Evolutionary conservation across 2,113 vertebrate genomes (phyloP), one percentile per base, ranked within the genome.

Genomic region (Echinops telfairi): DNA sequence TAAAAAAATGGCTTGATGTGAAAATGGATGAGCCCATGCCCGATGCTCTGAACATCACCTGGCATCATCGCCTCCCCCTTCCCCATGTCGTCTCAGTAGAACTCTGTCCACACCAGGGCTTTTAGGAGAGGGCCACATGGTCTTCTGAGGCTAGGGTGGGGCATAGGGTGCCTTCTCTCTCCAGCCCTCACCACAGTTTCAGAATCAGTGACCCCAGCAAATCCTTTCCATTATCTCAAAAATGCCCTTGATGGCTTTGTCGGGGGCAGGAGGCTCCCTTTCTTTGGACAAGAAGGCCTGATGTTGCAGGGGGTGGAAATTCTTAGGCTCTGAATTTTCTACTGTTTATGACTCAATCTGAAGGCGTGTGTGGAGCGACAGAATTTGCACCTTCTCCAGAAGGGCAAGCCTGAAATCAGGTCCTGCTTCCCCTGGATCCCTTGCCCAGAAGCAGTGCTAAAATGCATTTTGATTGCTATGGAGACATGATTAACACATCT

Each of bases 361-460:
- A 19, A 53, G 25, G 31, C 23, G 19, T 64, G 4, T 36, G 5
- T 33, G 86, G 33, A 71, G 20, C 80, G 27, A 57, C 1, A 38
- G 57, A 29, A 1, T 1, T 53, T 43, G 6, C 14, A 86, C 2
- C 40, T 80, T 66, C 81, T 40, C 27, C 25, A 64, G 25, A 25
- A 16, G 33, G 22, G 58, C 25, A 71, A 14, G 33, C 6, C 12
- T 5, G 11, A 64, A 89, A 20, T 38, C 20, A 60, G 9, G 38
- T 29, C 7, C 66, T 15, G 7, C 20, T 25, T n/a, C 2, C 43
- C 15, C n/a, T 31, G 31, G 82, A 73, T 75, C 23, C 36, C 76
- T 91, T 82, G 33, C 38, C 68, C 33, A 64, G 38, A 76, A 83
- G n/a, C 29, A 89, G 36, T 6, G 86, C 70, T 85, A 85, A 89